These are phyloP conservation scores for Acleris literana DNA, from an alignment of 2,888 invertebrate genomes.

Conservation along the genomic window DNA sequence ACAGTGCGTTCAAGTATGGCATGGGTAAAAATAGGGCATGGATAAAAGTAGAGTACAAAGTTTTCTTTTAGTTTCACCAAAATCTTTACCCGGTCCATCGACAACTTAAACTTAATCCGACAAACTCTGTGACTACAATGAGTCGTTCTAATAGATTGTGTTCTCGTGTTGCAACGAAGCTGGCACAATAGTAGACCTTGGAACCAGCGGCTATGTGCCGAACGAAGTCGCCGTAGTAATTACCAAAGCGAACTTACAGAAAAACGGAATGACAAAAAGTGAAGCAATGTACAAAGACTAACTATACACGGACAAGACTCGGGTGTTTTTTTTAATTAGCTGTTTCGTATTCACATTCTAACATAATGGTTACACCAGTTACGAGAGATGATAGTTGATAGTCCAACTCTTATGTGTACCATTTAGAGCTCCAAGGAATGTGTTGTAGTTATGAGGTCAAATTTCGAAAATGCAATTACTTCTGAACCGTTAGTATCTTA, in stretches of 20 bases:
- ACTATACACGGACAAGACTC: slow-evolving; percentile 36
- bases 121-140: slow-evolving; percentile 52
- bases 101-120: slow-evolving; percentile 50
- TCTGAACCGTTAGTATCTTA: slow-evolving; percentile 39
- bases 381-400: neutral
- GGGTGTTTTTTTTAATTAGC: neutral
- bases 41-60: no score
- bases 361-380: neutral
- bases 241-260: slow-evolving; percentile 53
- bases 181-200: slow-evolving; percentile 64
- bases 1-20: no score
- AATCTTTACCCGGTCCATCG: slow-evolving; percentile 28
- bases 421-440: slow-evolving; percentile 4
- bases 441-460: slow-evolving; percentile 42
- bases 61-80: neutral
- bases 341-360: slow-evolving; percentile 2
- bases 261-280: slow-evolving; percentile 56
- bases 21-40: no score
- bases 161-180: slow-evolving; percentile 61
- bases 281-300: slow-evolving; percentile 52
- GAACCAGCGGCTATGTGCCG: slow-evolving; percentile 56
- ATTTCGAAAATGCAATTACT: slow-evolving; percentile 42
- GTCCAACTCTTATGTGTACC: neutral
- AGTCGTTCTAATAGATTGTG: slow-evolving; percentile 55
- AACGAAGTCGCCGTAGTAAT: slow-evolving; percentile 57